phyloP scores from a whole-genome alignment of 2,113 vertebrate genomes.

The Ardeotis arabs region DNA sequence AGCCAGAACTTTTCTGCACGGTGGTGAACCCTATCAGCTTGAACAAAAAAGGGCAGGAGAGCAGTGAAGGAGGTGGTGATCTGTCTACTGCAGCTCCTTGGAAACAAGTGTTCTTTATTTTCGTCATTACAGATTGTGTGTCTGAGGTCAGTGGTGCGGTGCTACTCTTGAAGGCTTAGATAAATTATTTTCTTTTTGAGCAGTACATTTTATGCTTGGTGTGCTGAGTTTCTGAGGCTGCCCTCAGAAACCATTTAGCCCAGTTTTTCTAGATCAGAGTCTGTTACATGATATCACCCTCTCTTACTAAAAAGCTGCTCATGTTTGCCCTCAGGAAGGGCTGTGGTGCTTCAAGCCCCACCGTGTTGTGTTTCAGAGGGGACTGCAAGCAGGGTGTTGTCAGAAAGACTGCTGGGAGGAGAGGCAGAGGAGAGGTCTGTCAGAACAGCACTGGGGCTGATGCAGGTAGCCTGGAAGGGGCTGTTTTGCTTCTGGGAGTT shows the following conservation, averaged over 20 bases:
- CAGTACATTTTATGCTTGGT: neutral
- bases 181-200: neutral
- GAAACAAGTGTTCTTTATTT: neutral
- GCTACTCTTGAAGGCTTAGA: neutral
- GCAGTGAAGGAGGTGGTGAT: too few relatives aligned
- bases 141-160: neutral
- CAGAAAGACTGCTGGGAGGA: neutral
- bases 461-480: too few relatives aligned
- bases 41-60: neutral
- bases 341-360: too few relatives aligned
- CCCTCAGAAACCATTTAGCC: neutral
- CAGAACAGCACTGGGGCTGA: neutral
- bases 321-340: neutral
- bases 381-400: neutral
- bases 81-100: too few relatives aligned
- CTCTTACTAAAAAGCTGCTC: too few relatives aligned
- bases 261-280: neutral
- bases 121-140: neutral
- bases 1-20: too few relatives aligned
- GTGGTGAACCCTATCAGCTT: neutral
- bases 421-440: neutral
- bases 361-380: neutral
- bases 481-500: neutral
- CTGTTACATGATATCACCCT: accelerated
- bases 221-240: neutral